Evolutionary conservation across 2,888 invertebrate species (phyloP), one percentile per base, ranked within the genome.

Genomic region (Chloroclystis v-ata): DNA sequence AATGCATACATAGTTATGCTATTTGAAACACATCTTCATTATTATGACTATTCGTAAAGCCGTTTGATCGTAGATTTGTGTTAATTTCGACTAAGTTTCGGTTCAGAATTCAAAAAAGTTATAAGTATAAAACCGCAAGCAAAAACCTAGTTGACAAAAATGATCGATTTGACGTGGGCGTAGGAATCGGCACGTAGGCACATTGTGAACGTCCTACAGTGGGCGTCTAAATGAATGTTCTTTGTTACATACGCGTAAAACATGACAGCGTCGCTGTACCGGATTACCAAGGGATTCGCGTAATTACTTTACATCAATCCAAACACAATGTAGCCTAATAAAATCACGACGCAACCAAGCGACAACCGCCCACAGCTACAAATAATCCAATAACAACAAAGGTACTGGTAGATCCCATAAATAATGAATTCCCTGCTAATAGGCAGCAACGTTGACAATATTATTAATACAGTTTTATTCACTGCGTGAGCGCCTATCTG

Each of bases 401-500:
- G 32, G 32, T 32, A 32, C 12, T 32, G 9, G 32, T 14, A 33
- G n/a, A 16, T 20, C 35, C 35, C 35, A 35, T 35, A 42, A 35
- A 47, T 48, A 53, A 59, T 52, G 14, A 53, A 48, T 59, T 48
- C 47, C 32, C 30, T 43, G 43, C 40, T 57, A 50, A 52, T 54
- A 56, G 42, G 28, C 42, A 51, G 46, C 45, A 44, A 48, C 33
- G 43, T 48, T 51, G 44, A 48, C 56, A 32, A 43, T 47, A 47
- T 40, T 54, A 58, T 56, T 53, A 51, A 46, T 54, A 53, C 46
- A 49, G 48, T 54, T 61, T 57, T 57, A 49, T 61, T 60, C 41
- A 50, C 49, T 50, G 53, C 40, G 50, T 47, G 50, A 48, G 45
- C 43, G 48, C 52, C 52, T 56, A 58, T 52, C 64, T 60, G 59